Base-by-base conservation (phyloP, 2,797 vertebrate species). In the Pseudochaenichthys georgianus region DNA sequence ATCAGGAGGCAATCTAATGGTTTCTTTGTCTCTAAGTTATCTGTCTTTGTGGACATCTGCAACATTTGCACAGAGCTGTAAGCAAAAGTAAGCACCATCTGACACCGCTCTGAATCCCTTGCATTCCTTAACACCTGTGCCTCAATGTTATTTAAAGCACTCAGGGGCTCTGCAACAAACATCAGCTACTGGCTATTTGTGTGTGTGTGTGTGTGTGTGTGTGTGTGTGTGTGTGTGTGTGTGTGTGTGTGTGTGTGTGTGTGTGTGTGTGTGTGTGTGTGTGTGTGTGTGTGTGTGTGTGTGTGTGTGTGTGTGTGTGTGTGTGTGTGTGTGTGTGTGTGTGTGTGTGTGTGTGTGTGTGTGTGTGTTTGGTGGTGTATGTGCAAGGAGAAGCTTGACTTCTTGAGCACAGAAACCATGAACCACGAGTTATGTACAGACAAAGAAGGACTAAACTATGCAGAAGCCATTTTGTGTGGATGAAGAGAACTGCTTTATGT, bases 111-210 rank as follows among this genome's bases (percentile, higher is more conserved):
- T 83, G 85, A 88, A 91, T 90, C 81, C 84, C 85, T 73, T 85
- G 81, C 83, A 83, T 91, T 91, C 84, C 89, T 87, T 88, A 91
- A 89, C 92, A 93, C 91, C 91, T 93, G 89, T 88, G 91, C 84
- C 85, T 89, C 88, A 71, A 67, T 89, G 88, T 90, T 93, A 91
- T 92, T 92, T 91, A 90, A 92, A 93, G 90, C 87, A 92, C 87
- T 87, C 87, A 84, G 79, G 88, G 92, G 87, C 82, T 83, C 78
- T 89, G 87, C 87, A 90, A 75, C 82, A 82, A 92, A 81, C 77
- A 88, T 76, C 81, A 88, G 88, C 91, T 83, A 89, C 59, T 9
- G 83, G 88, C 90, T 93, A 88, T 92, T 90, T 92, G 79, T 66
- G 65, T 80, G 21, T 83, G 43, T 65, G 67, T 62, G 28, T 19